Percentiles rank a stretch among this genome's conserved stretches.
phyloP scores from a whole-genome alignment of 2,113 vertebrate genomes.

The Egretta garzetta region DNA sequence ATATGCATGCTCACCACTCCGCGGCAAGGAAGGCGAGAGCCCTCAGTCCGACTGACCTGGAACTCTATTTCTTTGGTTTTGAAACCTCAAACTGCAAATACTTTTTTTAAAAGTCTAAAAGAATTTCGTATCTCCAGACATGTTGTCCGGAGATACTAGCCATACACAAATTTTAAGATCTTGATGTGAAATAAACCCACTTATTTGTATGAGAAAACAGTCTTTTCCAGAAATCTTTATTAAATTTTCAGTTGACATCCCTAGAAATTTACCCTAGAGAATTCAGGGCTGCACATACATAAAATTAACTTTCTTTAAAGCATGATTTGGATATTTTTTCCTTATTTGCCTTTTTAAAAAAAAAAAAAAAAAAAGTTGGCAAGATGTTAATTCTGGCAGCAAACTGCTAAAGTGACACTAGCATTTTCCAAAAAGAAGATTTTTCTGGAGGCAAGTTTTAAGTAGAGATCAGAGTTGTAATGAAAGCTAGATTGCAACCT shows the following conservation, averaged over 20 bases:
- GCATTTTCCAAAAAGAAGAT: not conserved
- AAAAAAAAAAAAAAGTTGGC: not conserved
- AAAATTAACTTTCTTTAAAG: not conserved
- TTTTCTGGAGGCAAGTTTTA: not conserved
- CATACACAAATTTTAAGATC: not conserved
- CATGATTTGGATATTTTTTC: not conserved
- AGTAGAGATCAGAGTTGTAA: not conserved
- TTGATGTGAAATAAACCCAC: not conserved
- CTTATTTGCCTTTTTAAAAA: not conserved
- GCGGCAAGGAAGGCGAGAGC: accelerated
- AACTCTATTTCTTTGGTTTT: not conserved
- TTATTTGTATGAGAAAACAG: not conserved
- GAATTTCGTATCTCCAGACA: not conserved
- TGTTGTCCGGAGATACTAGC: too few species aligned
- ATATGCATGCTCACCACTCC: accelerated
- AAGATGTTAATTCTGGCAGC: not conserved
- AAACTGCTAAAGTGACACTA: not conserved
- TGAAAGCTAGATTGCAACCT: not conserved
- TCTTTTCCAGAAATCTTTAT: not conserved
- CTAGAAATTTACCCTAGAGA: not conserved
- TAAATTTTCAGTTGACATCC: not conserved
- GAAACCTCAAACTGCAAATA: not conserved
- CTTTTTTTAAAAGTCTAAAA: not conserved
- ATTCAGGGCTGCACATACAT: not conserved
- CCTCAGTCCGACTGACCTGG: accelerated